A percentile compares a stretch with the other conserved stretches of the same genome.
phyloP scores from a whole-genome alignment of 2,888 invertebrate species.

The Drosophila neonasuta region DNA sequence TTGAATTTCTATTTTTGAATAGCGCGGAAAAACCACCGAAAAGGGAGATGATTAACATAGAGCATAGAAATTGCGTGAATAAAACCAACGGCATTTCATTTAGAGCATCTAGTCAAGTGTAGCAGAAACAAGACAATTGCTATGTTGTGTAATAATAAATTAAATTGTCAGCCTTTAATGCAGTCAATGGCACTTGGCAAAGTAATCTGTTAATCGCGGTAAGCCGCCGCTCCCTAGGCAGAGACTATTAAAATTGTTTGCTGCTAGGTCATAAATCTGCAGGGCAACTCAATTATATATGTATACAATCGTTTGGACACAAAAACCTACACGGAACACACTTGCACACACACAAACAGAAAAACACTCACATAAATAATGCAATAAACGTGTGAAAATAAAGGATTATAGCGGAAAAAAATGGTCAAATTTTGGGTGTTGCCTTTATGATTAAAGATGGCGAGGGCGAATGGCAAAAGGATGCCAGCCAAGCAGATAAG shows the following conservation, averaged over 20 bases:
- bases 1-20: neutral
- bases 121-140: constrained; percentile 3
- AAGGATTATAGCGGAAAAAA: constrained; percentile 32
- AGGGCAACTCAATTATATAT: constrained; percentile 58
- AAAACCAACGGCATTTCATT: neutral
- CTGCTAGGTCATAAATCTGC: constrained; percentile 49
- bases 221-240: constrained; percentile 22
- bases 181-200: constrained; percentile 3
- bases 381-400: constrained; percentile 58
- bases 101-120: neutral
- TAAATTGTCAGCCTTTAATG: constrained; percentile 17
- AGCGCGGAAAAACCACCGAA: neutral
- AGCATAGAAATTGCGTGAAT: neutral
- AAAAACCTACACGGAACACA: constrained; percentile 19
- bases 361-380: constrained; percentile 51
- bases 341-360: neutral
- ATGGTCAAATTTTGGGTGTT: constrained; percentile 14
- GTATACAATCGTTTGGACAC: constrained; percentile 49
- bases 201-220: constrained; percentile 38
- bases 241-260: constrained; percentile 40
- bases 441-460: constrained; percentile 48
- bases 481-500: constrained; percentile 37
- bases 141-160: constrained; percentile 13
- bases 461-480: constrained; percentile 21
- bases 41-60: neutral